Evolutionary conservation across 2,113 vertebrate genomes (phyloP).

Genomic region (Axis porcinus): DNA sequence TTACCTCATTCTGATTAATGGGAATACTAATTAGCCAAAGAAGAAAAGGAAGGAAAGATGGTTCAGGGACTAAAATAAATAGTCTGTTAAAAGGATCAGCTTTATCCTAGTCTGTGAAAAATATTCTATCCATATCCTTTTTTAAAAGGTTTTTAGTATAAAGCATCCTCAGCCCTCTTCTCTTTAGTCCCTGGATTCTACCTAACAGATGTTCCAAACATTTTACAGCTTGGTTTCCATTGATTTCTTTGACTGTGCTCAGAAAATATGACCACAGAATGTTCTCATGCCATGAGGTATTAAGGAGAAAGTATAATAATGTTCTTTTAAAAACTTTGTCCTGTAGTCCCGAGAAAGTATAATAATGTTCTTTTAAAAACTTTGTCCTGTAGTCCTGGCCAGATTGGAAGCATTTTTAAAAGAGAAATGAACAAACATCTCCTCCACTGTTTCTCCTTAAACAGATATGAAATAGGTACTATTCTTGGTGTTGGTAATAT

Average conservation of each 20-base stretch:
- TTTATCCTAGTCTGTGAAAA: conserved; percentile 61
- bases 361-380: conserved; percentile 21
- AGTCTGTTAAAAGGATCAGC: conserved; percentile 45
- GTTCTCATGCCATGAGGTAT: conserved; percentile 51
- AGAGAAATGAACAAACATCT: conserved; percentile 64
- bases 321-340: conserved; percentile 31
- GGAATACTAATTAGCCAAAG: conserved; percentile 59
- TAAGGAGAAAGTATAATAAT: conserved; percentile 42
- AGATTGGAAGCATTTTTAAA: conserved; percentile 56
- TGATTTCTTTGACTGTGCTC: conserved; percentile 54
- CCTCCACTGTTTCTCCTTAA: conserved; percentile 30
- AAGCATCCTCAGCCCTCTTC: conserved; percentile 52
- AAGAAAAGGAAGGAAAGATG: conserved; percentile 57
- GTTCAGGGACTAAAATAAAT: conserved; percentile 46
- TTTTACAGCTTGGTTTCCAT: conserved; percentile 59
- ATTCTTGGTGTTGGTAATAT: conserved; percentile 22
- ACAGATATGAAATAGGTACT: conserved; percentile 46
- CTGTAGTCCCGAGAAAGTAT: conserved; percentile 37
- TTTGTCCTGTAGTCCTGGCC: conserved; percentile 47
- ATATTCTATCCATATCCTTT: conserved; percentile 7
- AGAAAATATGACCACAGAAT: conserved; percentile 65
- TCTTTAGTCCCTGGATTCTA: conserved; percentile 47
- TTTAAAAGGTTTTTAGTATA: conserved; percentile 50
- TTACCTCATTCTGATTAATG: conserved; percentile 57
- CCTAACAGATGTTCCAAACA: conserved; percentile 68